A percentile compares a stretch with the other conserved stretches of the same genome.
These are phyloP conservation scores for Metalampra italica DNA, from an alignment of 2,888 invertebrate genomes.

Conservation along the genomic window DNA sequence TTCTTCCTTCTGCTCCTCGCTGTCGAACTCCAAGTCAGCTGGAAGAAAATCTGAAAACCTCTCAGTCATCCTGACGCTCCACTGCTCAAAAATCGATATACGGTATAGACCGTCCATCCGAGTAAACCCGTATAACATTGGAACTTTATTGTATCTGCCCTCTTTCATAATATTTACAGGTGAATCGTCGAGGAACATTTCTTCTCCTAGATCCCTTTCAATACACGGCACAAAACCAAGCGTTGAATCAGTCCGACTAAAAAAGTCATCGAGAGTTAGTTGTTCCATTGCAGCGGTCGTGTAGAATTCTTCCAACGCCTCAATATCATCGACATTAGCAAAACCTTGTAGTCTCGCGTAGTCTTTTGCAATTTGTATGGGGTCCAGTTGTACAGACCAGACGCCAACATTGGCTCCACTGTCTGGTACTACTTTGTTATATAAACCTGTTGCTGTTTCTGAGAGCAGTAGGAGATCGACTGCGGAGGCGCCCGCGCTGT, in stretches of 20 bases:
- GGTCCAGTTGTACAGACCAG: slow-evolving; percentile 34
- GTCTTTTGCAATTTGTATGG: slow-evolving; percentile 32
- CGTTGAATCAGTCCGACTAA: slow-evolving; percentile 20
- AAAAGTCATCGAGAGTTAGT: slow-evolving; percentile 23
- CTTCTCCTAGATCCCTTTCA: slow-evolving; percentile 23
- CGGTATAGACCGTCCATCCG: slow-evolving; percentile 43
- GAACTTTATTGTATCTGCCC: slow-evolving; percentile 32
- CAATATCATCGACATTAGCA: slow-evolving; percentile 28
- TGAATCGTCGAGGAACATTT: slow-evolving; percentile 32
- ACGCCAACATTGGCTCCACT: slow-evolving; percentile 35
- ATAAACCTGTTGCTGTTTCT: slow-evolving; percentile 31
- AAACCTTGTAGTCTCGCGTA: slow-evolving; percentile 29
- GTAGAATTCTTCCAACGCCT: slow-evolving; percentile 40
- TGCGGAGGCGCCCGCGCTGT: slow-evolving; percentile 37
- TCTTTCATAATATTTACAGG: slow-evolving; percentile 34
- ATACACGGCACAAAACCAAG: slow-evolving; percentile 13
- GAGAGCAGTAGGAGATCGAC: slow-evolving; percentile 41
- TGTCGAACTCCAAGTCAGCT: slow-evolving; percentile 33
- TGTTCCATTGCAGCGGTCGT: slow-evolving; percentile 27
- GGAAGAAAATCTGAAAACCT: slow-evolving; percentile 49
- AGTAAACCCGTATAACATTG: slow-evolving; percentile 40
- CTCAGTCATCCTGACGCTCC: slow-evolving; percentile 34
- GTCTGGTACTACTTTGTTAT: slow-evolving; percentile 41
- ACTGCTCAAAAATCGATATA: neutral
- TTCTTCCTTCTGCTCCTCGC: slow-evolving; percentile 24